Conservation (phyloP, 1,140 invertebrate genomes). For the Stenopsyche tienmushanensis region DNA sequence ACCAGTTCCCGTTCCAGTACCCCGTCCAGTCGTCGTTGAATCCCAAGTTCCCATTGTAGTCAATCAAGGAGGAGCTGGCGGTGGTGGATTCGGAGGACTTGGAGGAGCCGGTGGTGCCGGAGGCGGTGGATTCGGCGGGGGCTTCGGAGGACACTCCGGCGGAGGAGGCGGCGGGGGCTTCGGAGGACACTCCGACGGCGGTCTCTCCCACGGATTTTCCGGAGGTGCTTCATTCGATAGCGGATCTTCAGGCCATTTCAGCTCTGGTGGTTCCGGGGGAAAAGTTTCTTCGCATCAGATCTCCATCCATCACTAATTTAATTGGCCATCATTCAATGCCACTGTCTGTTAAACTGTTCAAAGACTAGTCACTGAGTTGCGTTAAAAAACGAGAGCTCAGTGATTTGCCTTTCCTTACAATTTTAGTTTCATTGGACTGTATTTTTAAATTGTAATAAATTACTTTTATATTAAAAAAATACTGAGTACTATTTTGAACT, state of each 20-base stretch:
- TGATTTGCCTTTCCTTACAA: too few relatives aligned
- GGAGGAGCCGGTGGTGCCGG: neutral
- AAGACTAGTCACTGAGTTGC: too few relatives aligned
- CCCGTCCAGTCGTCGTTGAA: constrained; percentile 51
- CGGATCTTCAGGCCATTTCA: neutral
- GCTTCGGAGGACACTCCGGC: neutral
- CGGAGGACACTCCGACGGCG: neutral
- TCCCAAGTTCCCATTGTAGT: constrained; percentile 51
- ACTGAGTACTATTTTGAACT: too few relatives aligned
- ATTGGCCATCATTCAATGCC: constrained; percentile 31
- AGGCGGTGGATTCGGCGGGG: neutral
- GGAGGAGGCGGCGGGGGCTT: neutral
- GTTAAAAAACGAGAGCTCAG: too few relatives aligned
- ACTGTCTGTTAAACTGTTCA: neutral
- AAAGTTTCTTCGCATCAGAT: constrained; percentile 10
- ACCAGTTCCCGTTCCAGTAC: constrained; percentile 48
- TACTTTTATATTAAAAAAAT: too few relatives aligned
- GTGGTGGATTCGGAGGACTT: neutral
- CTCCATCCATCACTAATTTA: constrained; percentile 26
- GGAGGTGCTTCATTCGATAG: neutral
- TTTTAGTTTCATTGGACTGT: too few relatives aligned
- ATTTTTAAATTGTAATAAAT: too few relatives aligned
- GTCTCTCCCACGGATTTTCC: neutral
- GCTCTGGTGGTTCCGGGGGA: neutral
- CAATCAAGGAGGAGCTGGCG: neutral